Conservation (phyloP, 2,888 invertebrate species). For the Stenichneumon culpator region DNA sequence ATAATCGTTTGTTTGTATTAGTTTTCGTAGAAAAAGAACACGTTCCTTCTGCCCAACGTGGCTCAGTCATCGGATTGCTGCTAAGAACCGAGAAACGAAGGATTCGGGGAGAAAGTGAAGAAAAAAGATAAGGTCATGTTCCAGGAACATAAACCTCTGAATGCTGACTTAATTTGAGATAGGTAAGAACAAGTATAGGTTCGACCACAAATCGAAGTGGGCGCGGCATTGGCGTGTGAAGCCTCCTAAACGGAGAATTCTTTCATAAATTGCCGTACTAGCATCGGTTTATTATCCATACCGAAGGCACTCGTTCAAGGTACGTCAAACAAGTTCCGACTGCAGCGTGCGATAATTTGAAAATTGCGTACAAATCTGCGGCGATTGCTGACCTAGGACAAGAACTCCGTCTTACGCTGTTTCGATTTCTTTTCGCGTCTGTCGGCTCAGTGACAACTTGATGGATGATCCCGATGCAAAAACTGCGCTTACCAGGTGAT, state of each 20-base stretch:
- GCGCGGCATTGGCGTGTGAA: too few relatives aligned
- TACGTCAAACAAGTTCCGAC: too few relatives aligned
- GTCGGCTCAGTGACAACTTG: not conserved
- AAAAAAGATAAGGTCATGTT: conserved; percentile 23
- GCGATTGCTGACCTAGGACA: not conserved
- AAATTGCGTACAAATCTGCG: not conserved
- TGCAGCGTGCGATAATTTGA: too few relatives aligned
- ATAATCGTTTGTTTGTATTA: conserved; percentile 52
- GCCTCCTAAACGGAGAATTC: too few relatives aligned
- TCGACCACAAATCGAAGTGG: not conserved
- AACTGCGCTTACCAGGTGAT: not conserved
- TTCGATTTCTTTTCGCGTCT: not conserved
- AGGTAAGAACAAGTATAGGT: conserved; percentile 3
- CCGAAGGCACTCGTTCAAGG: too few relatives aligned
- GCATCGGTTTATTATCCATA: too few relatives aligned
- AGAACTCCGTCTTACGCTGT: not conserved
- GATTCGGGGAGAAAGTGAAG: not conserved
- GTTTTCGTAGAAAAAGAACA: conserved; percentile 67
- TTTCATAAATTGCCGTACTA: too few relatives aligned
- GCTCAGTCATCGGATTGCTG: not conserved
- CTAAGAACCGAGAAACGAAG: conserved; percentile 20
- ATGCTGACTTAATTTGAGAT: conserved; percentile 26
- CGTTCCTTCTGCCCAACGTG: not conserved
- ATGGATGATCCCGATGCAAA: not conserved
- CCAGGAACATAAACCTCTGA: conserved; percentile 28